Evolutionary conservation across 2,888 invertebrate genomes (phyloP), one percentile per base, ranked within the genome.

Genomic region (Parnassius smintheus): DNA sequence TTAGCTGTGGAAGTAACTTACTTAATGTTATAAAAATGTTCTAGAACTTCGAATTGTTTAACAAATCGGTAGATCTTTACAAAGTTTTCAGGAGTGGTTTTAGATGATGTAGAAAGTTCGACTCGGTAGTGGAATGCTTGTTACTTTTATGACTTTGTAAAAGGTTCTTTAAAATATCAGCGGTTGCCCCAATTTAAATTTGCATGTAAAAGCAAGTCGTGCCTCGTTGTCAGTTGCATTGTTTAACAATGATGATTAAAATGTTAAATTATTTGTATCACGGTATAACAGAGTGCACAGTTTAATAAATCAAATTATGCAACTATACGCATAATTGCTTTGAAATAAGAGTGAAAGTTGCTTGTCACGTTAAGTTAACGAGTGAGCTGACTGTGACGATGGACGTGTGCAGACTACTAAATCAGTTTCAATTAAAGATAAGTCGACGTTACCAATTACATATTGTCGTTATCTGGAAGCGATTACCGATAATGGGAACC

Each of bases 401-500:
- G 60, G 3, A 54, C 54, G 60, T 60, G 60, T 25, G 55, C 2
- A 48, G 49, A 60, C 60, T 62, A 48, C 48, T 57, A 57, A 57
- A 48, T 52, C 44, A 48, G 53, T 53, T 48, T 61, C 65, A 59
- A 54, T 55, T 54, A 62, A 48, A 42, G 64, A 60, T 54, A 61
- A 61, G 53, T 55, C 64, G 49, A 44, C 55, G 54, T 57, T 65
- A 65, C 54, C 56, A 61, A 64, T 64, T 62, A 59, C 54, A 61
- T 61, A 63, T 46, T 59, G 59, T 61, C 59, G 59, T 62, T 71
- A 74, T 69, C 66, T 65, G 63, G 61, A 65, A 59, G 49, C 64
- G 71, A 72, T 73, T 74, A 72, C 72, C 71, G 75, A 78, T 76
- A 73, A 69, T 59, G 61, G 61, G 56, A 65, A 62, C 74, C 73